phyloP scores from a whole-genome alignment of 2,113 vertebrate species.

The Pomatostomus ruficeps region DNA sequence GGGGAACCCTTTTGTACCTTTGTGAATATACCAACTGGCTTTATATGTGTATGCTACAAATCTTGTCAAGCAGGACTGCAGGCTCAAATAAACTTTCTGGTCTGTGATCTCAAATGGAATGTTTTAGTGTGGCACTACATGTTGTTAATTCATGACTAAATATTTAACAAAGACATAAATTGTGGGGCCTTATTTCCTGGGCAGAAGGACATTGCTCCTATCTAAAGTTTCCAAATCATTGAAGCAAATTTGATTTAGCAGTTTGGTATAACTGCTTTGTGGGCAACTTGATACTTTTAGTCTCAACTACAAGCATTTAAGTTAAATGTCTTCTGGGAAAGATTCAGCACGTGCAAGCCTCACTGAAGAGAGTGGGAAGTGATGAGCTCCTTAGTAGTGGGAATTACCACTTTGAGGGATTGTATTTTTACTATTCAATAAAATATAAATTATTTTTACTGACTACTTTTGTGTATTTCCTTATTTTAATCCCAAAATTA shows the following conservation, averaged over 20 bases:
- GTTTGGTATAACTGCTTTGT: neutral
- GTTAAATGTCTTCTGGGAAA: neutral
- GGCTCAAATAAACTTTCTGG: neutral
- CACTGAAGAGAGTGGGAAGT: neutral
- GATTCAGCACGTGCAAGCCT: neutral
- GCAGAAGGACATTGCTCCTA: neutral
- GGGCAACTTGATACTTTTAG: neutral
- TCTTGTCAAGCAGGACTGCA: neutral
- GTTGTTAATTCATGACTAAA: neutral
- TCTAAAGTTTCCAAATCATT: neutral
- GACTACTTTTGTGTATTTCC: neutral
- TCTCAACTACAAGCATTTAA: neutral
- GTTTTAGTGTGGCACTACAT: neutral
- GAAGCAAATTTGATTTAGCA: neutral
- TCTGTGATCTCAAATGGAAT: constrained; percentile 11
- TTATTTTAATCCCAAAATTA: neutral
- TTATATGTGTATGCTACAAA: neutral
- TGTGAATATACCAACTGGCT: neutral
- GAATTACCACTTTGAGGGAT: neutral
- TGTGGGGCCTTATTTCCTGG: neutral
- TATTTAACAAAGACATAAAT: constrained; percentile 8
- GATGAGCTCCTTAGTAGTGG: neutral
- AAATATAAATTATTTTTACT: neutral
- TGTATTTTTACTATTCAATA: neutral
- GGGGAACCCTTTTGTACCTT: neutral